Evolutionary conservation across 2,888 invertebrate genomes (phyloP).

Genomic region (Eupsilia transversa): DNA sequence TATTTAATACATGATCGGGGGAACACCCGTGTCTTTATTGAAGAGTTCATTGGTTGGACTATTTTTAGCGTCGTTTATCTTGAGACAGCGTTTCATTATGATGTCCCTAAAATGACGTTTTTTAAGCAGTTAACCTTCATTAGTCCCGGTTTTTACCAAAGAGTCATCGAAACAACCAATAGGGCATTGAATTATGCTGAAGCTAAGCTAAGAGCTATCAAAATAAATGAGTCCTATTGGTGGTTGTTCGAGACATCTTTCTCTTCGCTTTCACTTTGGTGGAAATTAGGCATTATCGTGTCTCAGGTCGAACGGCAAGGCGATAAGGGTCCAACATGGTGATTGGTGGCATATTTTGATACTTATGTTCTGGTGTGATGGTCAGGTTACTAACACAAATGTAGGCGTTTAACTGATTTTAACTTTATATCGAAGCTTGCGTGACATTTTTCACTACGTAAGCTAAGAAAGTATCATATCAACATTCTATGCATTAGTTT

Average conservation of each 20-base stretch:
- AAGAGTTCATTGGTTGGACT: constrained; percentile 1
- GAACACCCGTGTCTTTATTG: constrained; percentile 11
- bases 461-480: neutral
- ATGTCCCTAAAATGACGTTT: neutral
- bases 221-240: neutral
- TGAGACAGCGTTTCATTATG: neutral
- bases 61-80: constrained; percentile 9
- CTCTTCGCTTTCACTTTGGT: neutral
- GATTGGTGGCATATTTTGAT: neutral
- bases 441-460: no score
- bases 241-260: neutral
- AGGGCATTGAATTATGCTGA: neutral
- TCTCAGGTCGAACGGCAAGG: neutral
- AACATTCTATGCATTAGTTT: neutral
- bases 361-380: neutral
- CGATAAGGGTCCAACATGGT: neutral
- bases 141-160: neutral
- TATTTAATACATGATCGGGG: constrained; percentile 5
- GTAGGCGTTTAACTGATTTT: neutral
- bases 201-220: neutral
- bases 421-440: no score
- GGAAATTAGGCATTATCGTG: neutral
- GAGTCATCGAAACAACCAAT: neutral
- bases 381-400: neutral
- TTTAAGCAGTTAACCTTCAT: neutral